Conservation (phyloP, 1,140 invertebrate genomes). For the Babylonia areolata region DNA sequence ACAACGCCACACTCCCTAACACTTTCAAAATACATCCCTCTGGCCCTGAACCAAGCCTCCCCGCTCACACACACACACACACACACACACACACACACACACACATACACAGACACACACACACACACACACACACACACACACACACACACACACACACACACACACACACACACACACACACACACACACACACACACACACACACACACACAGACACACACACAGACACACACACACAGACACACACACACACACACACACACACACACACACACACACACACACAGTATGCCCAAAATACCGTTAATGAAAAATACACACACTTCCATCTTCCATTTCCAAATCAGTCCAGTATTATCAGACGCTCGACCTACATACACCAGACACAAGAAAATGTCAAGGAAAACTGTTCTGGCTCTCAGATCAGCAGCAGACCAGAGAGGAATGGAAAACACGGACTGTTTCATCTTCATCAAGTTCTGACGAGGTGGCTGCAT, state of each 20-base stretch:
- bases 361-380: too few species aligned
- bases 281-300: neutral
- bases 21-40: too few species aligned
- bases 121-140: neutral
- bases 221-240: neutral
- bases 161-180: neutral
- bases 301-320: neutral
- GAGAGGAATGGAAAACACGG: neutral
- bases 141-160: neutral
- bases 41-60: too few species aligned
- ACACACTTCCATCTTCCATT: too few species aligned
- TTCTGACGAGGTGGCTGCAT: too few species aligned
- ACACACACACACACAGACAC: neutral
- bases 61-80: too few species aligned
- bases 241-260: neutral
- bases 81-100: too few species aligned
- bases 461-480: too few species aligned
- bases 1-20: too few species aligned
- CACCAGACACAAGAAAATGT: too few species aligned
- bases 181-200: neutral
- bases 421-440: neutral
- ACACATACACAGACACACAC: neutral
- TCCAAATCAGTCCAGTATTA: too few species aligned
- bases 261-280: neutral
- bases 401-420: too few species aligned